Evolutionary conservation across 2,888 invertebrate species (phyloP), one percentile per base, ranked within the genome.

Genomic region (Agrochola lychnidis): DNA sequence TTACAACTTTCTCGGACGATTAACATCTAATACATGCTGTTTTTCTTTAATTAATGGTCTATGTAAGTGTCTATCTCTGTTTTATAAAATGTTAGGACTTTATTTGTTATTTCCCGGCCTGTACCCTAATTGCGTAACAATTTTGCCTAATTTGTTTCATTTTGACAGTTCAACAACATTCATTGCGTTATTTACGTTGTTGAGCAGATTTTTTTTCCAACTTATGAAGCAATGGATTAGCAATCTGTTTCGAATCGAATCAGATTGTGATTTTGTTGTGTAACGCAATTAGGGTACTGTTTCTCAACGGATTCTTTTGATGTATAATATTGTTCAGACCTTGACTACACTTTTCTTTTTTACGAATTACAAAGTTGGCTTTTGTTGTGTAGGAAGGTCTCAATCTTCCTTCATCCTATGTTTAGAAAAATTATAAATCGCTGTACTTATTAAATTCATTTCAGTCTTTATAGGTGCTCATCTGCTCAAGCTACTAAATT

Each of bases 1-100:
- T 71, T 66, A 81, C 83, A 77, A 51, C 83, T 83, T 83, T 83
- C 83, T 69, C 68, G 51, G 1, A 69, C 70, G 80, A 83, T 83
- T 83, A 81, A 69, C 71, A 83, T 83, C 69, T 64, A 73, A 83
- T 81, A 83, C 68, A 77, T 70, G 59, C 57, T 80, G 81, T 77
- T 80, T 82, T 83, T 77, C 73, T 83, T 80, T 77, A 83, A 83
- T 81, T 66, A 70, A 81, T 81, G 57, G 73, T 62, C 51, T 53
- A 1, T 77, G 73, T 76, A 73, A 73, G 40, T 79, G 72, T 76
- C 30, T 51, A 22, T 40, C 36, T n/a, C n/a, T 68, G 67, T 70
- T 63, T 63, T 70, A 61, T 75, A 64, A 61, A 70, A n/a, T 61
- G 59, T 57, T 51, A 36, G n/a, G 61, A 57, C 40, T 79, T 40